A percentile compares a stretch with the other conserved stretches of the same genome.
Conservation (phyloP, 2,113 vertebrate genomes). For the Budorcas taxicolor region DNA sequence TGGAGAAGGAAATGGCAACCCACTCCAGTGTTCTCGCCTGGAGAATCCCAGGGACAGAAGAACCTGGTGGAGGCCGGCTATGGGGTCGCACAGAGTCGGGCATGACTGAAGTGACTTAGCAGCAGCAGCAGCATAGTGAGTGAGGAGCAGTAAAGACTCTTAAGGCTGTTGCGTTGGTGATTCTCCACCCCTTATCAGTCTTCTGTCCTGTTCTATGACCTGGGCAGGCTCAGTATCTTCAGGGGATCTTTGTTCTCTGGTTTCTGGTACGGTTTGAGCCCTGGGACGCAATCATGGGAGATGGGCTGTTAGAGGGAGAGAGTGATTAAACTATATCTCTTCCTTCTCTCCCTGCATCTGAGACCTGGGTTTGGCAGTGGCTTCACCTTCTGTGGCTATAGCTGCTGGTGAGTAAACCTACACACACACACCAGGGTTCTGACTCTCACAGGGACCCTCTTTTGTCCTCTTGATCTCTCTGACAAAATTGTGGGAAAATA, state of each 20-base stretch:
- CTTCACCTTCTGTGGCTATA: not conserved
- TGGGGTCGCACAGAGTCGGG: too few relatives aligned
- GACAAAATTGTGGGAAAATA: not conserved
- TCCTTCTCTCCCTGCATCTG: not conserved
- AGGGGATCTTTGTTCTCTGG: not conserved
- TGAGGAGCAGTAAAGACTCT: not conserved
- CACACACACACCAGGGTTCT: not conserved
- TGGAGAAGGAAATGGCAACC: too few relatives aligned
- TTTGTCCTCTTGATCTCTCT: not conserved
- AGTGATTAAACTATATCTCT: not conserved
- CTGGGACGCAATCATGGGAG: not conserved
- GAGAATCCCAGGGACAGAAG: too few relatives aligned
- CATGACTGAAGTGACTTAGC: too few relatives aligned
- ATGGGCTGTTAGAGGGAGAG: not conserved
- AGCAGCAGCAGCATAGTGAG: not conserved
- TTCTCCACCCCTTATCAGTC: not conserved
- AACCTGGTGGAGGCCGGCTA: too few relatives aligned
- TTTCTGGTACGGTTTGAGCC: not conserved
- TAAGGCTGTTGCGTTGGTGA: rapidly evolving
- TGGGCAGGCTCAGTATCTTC: rapidly evolving
- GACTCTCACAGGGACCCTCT: not conserved
- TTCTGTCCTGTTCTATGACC: not conserved
- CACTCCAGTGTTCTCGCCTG: too few relatives aligned
- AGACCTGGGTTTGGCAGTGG: not conserved
- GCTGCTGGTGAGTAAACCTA: not conserved